These are phyloP conservation scores for Palythoa grandiflora DNA, from an alignment of 92 coral and sea anemone species.

Conservation along the genomic window DNA sequence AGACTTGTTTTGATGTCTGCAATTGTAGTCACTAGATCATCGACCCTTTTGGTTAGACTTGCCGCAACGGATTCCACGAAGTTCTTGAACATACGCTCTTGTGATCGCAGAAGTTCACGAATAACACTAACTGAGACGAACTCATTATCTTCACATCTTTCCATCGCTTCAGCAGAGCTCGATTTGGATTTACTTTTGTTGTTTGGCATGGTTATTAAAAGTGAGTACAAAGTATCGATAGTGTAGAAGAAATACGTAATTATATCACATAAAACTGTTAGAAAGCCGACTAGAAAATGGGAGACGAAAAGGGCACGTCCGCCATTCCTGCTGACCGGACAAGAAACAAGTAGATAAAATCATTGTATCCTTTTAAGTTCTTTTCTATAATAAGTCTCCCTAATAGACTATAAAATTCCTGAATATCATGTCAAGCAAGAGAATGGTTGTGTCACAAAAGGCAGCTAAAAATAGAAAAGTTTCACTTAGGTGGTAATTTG, in stretches of 20 bases:
- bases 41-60: conserved; percentile 32
- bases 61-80: conserved; percentile 32
- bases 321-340: too few relatives aligned
- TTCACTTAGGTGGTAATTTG: not conserved
- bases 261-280: too few relatives aligned
- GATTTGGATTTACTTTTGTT: too few relatives aligned
- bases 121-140: not conserved
- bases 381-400: conserved; percentile 8
- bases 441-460: not conserved
- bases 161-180: too few relatives aligned
- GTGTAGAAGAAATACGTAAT: too few relatives aligned
- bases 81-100: conserved; percentile 39
- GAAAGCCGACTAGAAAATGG: too few relatives aligned
- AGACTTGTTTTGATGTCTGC: conserved; percentile 37
- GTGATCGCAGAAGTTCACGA: conserved; percentile 5
- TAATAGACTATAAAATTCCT: conserved; percentile 14
- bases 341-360: not conserved
- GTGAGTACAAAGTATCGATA: too few relatives aligned
- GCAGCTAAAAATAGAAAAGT: not conserved
- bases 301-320: not conserved
- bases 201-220: too few relatives aligned
- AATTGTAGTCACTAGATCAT: conserved; percentile 42
- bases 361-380: not conserved
- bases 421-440: conserved; percentile 12
- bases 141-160: too few relatives aligned